phyloP scores from a whole-genome alignment of 2,113 vertebrate genomes.

The Larimichthys crocea region DNA sequence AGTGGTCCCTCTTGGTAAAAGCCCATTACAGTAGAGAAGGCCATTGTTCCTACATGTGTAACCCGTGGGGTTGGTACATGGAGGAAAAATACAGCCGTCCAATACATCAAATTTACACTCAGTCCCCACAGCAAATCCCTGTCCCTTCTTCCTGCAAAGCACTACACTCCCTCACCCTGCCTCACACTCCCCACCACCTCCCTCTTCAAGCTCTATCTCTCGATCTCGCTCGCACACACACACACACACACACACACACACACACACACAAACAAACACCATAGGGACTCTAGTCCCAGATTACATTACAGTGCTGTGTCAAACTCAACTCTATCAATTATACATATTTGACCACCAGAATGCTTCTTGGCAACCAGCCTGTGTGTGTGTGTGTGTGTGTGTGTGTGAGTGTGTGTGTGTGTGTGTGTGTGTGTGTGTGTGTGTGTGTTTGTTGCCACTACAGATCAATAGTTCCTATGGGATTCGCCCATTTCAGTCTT shows the following conservation, averaged over 20 bases:
- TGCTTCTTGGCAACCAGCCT: constrained; percentile 53
- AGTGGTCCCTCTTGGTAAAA: constrained; percentile 55
- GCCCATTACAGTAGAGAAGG: constrained; percentile 54
- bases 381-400: constrained; percentile 35
- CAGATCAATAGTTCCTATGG: constrained; percentile 68
- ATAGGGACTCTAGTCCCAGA: constrained; percentile 60
- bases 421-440: constrained; percentile 11
- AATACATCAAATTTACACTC: constrained; percentile 73
- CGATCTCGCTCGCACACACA: background rate
- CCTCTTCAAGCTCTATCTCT: constrained; percentile 15
- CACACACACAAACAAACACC: constrained; percentile 23
- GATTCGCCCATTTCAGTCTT: constrained; percentile 42
- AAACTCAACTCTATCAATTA: constrained; percentile 77
- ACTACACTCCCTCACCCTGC: background rate
- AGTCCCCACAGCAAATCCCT: constrained; percentile 53
- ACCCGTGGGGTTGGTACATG: constrained; percentile 45
- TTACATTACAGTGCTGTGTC: constrained; percentile 73
- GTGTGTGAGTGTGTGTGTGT: constrained; percentile 40
- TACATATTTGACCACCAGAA: constrained; percentile 71
- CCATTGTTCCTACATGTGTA: constrained; percentile 62
- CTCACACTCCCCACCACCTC: background rate
- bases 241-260: constrained; percentile 14
- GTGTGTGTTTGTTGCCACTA: constrained; percentile 31
- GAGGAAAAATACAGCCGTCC: constrained; percentile 58
- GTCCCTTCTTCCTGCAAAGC: constrained; percentile 28